Percentiles rank a stretch among this genome's conserved stretches.
phyloP scores from a whole-genome alignment of 2,113 vertebrate genomes.

The Trochalopteron elliotii region DNA sequence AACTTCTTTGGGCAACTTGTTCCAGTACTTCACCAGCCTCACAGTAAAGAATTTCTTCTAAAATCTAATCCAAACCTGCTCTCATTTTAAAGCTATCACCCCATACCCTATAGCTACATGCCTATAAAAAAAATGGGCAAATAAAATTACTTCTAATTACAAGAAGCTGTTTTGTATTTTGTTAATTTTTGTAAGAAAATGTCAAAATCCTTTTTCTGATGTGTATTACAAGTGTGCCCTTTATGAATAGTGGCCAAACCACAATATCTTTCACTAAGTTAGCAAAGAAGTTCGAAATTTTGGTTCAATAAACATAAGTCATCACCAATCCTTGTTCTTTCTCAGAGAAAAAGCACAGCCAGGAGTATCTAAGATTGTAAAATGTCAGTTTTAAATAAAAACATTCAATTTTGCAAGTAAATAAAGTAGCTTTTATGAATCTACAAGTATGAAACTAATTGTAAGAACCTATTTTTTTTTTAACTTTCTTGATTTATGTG shows the following conservation, averaged over 20 bases:
- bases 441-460: slow-evolving; percentile 35
- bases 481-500: not conserved
- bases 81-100: not conserved
- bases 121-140: not conserved
- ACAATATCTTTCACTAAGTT: not conserved
- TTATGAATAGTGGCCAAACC: not conserved
- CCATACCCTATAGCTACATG: not conserved
- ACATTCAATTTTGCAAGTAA: not conserved
- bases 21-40: not conserved
- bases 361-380: not conserved
- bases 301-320: not conserved
- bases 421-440: slow-evolving; percentile 37
- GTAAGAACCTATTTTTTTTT: not conserved
- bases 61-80: not conserved
- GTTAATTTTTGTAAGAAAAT: not conserved
- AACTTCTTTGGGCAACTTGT: not conserved
- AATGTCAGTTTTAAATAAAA: not conserved
- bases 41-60: not conserved
- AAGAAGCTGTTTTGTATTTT: not conserved
- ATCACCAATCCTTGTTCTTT: not conserved
- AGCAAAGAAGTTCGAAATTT: not conserved
- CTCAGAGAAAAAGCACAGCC: not conserved
- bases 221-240: not conserved
- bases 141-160: not conserved
- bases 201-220: not conserved